Conservation (phyloP, 2,113 vertebrate species). For the Gymnarchus niloticus region DNA sequence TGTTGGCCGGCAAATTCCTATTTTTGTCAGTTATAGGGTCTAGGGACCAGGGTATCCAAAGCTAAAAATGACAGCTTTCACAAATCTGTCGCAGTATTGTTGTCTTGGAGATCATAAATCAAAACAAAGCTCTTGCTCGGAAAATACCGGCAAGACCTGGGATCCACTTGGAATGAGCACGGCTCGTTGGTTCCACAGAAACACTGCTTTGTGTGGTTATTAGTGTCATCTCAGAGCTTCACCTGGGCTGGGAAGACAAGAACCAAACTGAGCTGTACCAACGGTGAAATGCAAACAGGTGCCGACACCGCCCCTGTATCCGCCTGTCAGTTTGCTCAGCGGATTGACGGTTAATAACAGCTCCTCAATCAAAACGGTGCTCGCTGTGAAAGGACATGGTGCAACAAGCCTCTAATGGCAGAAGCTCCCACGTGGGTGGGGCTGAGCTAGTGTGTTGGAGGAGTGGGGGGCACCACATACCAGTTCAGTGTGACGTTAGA, state of each 20-base stretch:
- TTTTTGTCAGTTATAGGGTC: too few species aligned
- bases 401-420: too few species aligned
- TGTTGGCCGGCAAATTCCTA: not conserved
- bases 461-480: not conserved
- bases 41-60: slow-evolving; percentile 9
- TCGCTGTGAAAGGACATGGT: not conserved
- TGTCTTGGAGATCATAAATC: not conserved
- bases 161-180: not conserved
- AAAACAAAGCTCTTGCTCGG: not conserved
- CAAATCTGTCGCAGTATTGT: not conserved
- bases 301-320: not conserved
- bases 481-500: not conserved
- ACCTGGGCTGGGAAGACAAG: not conserved
- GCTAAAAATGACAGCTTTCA: not conserved
- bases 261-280: not conserved
- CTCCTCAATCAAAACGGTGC: not conserved
- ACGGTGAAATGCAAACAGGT: not conserved
- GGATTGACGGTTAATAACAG: not conserved
- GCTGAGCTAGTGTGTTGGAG: not conserved
- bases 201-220: not conserved
- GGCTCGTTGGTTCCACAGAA: not conserved
- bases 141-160: not conserved
- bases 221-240: not conserved
- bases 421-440: not conserved
- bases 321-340: not conserved